Base-by-base conservation (phyloP, 2,113 vertebrate species). In the Gyps fulvus region DNA sequence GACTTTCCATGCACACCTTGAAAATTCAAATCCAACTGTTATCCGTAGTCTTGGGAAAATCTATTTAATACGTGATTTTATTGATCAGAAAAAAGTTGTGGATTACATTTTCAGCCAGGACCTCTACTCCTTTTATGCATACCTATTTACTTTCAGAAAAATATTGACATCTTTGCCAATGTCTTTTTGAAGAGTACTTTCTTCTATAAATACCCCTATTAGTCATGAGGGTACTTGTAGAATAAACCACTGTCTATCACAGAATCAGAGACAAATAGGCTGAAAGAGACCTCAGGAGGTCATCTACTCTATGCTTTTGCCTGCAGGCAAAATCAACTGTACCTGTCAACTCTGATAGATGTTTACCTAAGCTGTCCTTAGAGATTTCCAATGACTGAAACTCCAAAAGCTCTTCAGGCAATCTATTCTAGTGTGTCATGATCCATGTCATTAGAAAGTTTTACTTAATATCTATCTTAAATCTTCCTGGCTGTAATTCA, bases 261-360 rank as follows among this genome's bases (percentile, higher is more conserved):
- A 80, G 67, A 80, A 67, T 58, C 59, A 55, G 66, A 77, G 54
- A 87, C 63, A 84, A 95, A 83, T 15, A 81, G 38, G 8, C 63
- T 93, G 58, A 84, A 95, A 82, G 43, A 69, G n/a, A 88, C 21
- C 70, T 85, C 52, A 69, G 43, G 49, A 95, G 63, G 80, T 90
- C 80, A 81, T 78, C 83, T 58, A 73, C 80, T 83, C 34, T 42
- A 5, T 77, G 42, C 29, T 83, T 88, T 90, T 83, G 42, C 63
- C 86, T 0, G 0, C 10, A 23, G 80, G 67, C 58, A 90, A 83
- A 89, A 78, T 90, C 83, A 91, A 0, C 93, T 81, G 14, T 70
- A 90, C 72, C n/a, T 95, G 89, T 84, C 94, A 73, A 10, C 59
- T 87, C 80, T 89, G 87, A 91, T 74, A 95, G 80, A 91, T 87